Evolutionary conservation across 2,888 invertebrate genomes (phyloP).

Genomic region (Teleiodes luculella): DNA sequence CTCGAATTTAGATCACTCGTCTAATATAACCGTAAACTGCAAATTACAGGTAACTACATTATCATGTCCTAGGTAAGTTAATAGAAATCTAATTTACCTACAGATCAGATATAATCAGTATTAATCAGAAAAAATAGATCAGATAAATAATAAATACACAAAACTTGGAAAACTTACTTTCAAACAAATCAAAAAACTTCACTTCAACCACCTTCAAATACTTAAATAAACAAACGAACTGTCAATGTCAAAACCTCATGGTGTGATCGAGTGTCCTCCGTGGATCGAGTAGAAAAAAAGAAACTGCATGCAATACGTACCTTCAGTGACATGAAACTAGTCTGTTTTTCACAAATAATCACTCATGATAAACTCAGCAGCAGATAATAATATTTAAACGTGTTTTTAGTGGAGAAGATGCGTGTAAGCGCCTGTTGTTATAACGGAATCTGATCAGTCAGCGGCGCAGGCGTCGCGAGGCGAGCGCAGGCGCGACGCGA

Average conservation of each 20-base stretch:
- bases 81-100: no score
- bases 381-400: background rate
- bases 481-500: constrained; percentile 33
- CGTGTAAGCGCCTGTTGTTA: constrained; percentile 8
- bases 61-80: no score
- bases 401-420: constrained; percentile 17
- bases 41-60: no score
- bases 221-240: constrained; percentile 56
- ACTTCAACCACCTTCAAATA: no score
- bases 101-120: no score
- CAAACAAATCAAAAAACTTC: no score
- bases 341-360: background rate
- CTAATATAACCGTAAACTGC: no score
- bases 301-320: constrained; percentile 16
- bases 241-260: constrained; percentile 52
- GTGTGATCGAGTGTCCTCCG: constrained; percentile 32
- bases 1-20: no score
- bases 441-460: constrained; percentile 36
- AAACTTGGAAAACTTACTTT: no score
- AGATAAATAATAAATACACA: no score
- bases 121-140: no score
- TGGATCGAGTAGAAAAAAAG: constrained; percentile 17
- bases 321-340: background rate
- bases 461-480: constrained; percentile 36
- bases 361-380: background rate